These are phyloP conservation scores for Anisognathus igniventris DNA, from an alignment of 2,797 vertebrate species.

Conservation along the genomic window DNA sequence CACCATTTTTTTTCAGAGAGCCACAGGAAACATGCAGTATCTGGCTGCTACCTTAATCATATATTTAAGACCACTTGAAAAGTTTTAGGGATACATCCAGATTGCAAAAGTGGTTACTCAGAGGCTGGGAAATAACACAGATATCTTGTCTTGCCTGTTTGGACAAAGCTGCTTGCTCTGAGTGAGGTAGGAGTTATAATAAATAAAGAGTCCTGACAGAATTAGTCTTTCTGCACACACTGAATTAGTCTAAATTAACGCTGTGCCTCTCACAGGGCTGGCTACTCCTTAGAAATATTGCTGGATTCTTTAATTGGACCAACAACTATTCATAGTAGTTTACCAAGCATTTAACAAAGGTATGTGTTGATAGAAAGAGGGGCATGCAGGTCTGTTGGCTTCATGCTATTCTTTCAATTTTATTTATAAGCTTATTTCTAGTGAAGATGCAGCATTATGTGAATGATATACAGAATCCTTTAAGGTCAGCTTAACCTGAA, in stretches of 20 bases:
- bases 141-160: not conserved
- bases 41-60: conserved; percentile 2
- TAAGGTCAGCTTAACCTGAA: not conserved
- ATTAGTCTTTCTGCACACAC: not conserved
- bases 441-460: not conserved
- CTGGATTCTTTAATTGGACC: not conserved
- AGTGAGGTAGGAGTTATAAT: not conserved
- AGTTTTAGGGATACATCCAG: not conserved
- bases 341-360: not conserved
- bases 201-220: not conserved
- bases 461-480: not conserved
- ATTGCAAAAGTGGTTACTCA: not conserved
- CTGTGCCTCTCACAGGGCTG: not conserved
- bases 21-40: not conserved
- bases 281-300: not conserved
- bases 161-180: not conserved
- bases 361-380: not conserved
- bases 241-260: not conserved
- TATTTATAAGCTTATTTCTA: not conserved
- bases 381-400: not conserved
- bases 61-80: not conserved
- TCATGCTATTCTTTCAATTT: not conserved
- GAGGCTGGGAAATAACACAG: not conserved
- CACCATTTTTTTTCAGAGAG: not conserved
- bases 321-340: not conserved